Percentiles rank a stretch among this genome's conserved stretches.
phyloP scores from a whole-genome alignment of 2,888 invertebrate species.

The Cosmopolites sordidus region DNA sequence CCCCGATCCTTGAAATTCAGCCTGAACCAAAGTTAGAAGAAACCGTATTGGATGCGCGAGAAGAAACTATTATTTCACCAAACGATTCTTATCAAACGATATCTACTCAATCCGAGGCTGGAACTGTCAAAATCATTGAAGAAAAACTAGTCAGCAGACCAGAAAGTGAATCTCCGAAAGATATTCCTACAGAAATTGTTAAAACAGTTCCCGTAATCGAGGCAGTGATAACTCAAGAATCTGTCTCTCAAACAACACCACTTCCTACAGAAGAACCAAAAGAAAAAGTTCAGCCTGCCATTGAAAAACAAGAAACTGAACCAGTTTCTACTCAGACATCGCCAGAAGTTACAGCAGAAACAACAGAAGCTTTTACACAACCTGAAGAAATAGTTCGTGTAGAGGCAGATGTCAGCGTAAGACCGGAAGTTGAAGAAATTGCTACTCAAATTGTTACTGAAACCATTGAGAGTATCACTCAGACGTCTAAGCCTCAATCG shows the following conservation, averaged over 20 bases:
- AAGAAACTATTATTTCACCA: conserved; percentile 51
- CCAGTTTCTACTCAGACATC: conserved; percentile 53
- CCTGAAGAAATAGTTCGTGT: conserved; percentile 47
- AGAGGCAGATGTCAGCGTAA: conserved; percentile 32
- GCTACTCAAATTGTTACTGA: conserved; percentile 50
- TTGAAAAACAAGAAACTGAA: conserved; percentile 47
- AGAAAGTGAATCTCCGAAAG: conserved; percentile 54
- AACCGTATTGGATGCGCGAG: conserved; percentile 47
- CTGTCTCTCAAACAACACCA: conserved; percentile 58
- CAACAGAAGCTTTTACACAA: conserved; percentile 52
- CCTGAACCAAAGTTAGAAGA: not conserved
- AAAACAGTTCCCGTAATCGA: conserved; percentile 59
- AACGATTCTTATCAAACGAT: conserved; percentile 59
- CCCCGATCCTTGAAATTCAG: no score
- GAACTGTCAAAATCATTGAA: conserved; percentile 63
- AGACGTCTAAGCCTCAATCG: conserved; percentile 45
- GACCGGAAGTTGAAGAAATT: conserved; percentile 47
- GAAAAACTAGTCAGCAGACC: conserved; percentile 58
- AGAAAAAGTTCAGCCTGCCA: conserved; percentile 29
- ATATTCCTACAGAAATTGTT: conserved; percentile 48
- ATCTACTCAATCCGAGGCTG: conserved; percentile 56
- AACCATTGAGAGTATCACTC: conserved; percentile 45
- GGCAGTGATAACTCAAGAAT: conserved; percentile 56
- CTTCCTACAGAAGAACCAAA: conserved; percentile 39
- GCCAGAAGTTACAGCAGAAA: conserved; percentile 51